Conservation (phyloP, 2,113 vertebrate genomes). For the Strigops habroptila region DNA sequence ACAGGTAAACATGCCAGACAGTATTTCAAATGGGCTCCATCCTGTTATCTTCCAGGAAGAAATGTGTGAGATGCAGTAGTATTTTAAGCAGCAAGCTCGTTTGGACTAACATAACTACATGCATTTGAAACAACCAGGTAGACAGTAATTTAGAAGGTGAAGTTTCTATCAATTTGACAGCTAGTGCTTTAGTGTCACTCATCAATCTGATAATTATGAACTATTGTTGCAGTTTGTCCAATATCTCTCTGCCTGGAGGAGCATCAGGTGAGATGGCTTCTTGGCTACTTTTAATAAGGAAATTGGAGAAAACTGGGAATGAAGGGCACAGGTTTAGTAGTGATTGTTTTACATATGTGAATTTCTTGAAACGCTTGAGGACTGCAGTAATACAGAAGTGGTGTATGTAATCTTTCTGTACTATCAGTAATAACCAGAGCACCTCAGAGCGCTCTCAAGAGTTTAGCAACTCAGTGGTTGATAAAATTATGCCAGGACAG, state of each 20-base stretch:
- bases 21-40: constrained; percentile 52
- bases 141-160: constrained; percentile 43
- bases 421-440: background rate
- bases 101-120: constrained; percentile 51
- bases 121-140: constrained; percentile 57
- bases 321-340: constrained; percentile 9
- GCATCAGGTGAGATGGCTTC: constrained; percentile 13
- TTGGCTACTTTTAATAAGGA: background rate
- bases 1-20: constrained; percentile 46
- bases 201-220: background rate
- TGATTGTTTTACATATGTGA: background rate
- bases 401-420: background rate
- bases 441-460: background rate
- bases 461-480: background rate
- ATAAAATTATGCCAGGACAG: background rate
- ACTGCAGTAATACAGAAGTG: background rate
- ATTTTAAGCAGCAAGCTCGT: constrained; percentile 71
- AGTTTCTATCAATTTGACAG: constrained; percentile 44
- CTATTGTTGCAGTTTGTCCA: background rate
- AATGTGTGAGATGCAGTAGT: constrained; percentile 59
- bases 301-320: background rate
- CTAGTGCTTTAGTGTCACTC: background rate
- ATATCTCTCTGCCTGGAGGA: background rate
- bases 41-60: constrained; percentile 69
- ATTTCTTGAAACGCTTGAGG: background rate